These are phyloP conservation scores for Euzophera pinguis DNA, from an alignment of 2,888 invertebrate genomes.

Conservation along the genomic window DNA sequence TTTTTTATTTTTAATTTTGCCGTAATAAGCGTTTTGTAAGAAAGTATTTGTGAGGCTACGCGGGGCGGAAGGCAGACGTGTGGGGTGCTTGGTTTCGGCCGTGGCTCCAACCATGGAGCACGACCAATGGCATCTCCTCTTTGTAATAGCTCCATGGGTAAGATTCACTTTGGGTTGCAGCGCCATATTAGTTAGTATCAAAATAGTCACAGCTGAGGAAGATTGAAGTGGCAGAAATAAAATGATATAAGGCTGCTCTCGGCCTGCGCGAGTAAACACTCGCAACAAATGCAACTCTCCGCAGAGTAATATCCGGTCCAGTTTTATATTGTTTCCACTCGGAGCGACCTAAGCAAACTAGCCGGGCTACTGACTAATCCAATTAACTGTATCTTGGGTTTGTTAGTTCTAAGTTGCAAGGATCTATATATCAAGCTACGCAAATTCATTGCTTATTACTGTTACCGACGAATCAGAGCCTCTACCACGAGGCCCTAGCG, in stretches of 20 bases:
- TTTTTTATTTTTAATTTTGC: too few species aligned
- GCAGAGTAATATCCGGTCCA: constrained; percentile 71
- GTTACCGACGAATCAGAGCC: too few species aligned
- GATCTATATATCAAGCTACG: background rate
- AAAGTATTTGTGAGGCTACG: too few species aligned
- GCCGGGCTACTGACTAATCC: constrained; percentile 58
- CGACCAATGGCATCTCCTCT: too few species aligned
- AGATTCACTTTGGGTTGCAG: too few species aligned
- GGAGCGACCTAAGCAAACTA: constrained; percentile 66
- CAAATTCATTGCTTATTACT: background rate
- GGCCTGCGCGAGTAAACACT: background rate
- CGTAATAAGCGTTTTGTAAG: too few species aligned
- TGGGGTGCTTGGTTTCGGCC: too few species aligned
- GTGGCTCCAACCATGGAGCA: too few species aligned
- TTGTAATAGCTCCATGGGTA: too few species aligned
- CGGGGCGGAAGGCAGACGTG: too few species aligned
- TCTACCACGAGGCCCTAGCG: too few species aligned
- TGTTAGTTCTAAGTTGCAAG: background rate
- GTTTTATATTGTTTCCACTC: constrained; percentile 66
- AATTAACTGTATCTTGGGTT: constrained; percentile 2
- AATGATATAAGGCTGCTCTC: background rate
- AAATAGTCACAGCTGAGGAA: background rate
- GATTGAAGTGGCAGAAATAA: background rate
- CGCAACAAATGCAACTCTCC: constrained; percentile 35
- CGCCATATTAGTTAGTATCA: too few species aligned